Conservation (phyloP, 2,113 vertebrate genomes). For the Macaca nemestrina region DNA sequence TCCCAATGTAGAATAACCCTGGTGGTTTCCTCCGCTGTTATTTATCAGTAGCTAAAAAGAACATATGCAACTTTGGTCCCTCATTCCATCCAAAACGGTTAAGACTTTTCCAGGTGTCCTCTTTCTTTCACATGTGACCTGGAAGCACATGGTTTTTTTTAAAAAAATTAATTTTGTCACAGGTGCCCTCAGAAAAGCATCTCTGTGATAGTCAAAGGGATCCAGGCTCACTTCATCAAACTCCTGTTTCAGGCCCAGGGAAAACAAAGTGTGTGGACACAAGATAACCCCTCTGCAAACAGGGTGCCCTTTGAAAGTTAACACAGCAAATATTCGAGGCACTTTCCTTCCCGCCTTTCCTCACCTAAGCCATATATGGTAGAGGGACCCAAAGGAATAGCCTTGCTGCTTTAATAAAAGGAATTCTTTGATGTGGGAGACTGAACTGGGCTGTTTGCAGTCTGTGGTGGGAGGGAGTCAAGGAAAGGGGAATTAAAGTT, state of each 20-base stretch:
- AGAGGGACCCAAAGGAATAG: conserved; percentile 37
- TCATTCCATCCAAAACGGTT: background rate
- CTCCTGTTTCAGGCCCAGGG: conserved; percentile 68
- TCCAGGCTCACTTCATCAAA: conserved; percentile 57
- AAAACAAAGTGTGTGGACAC: conserved; percentile 79
- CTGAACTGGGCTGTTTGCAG: conserved; percentile 48
- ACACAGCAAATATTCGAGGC: conserved; percentile 68
- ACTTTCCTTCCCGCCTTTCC: conserved; percentile 55
- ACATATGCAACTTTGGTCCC: conserved; percentile 20
- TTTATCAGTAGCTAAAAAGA: background rate
- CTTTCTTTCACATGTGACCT: conserved; percentile 64
- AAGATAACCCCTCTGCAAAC: conserved; percentile 83
- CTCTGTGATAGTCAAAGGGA: conserved; percentile 57
- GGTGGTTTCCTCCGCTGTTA: background rate
- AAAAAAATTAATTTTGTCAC: conserved; percentile 31
- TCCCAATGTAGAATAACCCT: background rate
- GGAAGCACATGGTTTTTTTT: conserved; percentile 50
- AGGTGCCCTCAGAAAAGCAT: conserved; percentile 61
- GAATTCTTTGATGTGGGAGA: conserved; percentile 80
- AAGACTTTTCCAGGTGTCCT: conserved; percentile 52
- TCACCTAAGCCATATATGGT: conserved; percentile 55
- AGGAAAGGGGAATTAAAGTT: conserved; percentile 72
- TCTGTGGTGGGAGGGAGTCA: conserved; percentile 55
- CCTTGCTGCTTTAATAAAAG: conserved; percentile 76
- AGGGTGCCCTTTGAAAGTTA: conserved; percentile 74